Evolutionary conservation across 2,113 vertebrate genomes (phyloP), one percentile per base, ranked within the genome.

Genomic region (Spea multiplicata): DNA sequence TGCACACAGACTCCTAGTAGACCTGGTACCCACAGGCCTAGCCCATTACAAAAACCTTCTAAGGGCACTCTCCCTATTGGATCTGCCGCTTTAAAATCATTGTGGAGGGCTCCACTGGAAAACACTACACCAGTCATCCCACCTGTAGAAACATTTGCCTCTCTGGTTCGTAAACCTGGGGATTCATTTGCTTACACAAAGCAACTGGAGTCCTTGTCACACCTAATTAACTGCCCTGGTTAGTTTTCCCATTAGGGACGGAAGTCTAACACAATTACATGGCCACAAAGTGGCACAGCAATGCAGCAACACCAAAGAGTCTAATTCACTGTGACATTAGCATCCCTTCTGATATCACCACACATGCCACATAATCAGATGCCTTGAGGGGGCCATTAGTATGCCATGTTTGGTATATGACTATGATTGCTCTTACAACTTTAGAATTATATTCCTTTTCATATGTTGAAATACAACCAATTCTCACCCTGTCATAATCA

Each of bases 281-380:
- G 78, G 85, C 66, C 64, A 52, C 73, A 84, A 84, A 81, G 81
- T 86, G 86, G 73, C 81, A 79, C 49, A 16, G 82, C 85, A 87
- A 89, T 82, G 79, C 82, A 77, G 79, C 70, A 78, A 82, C 82
- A 86, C 75, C 76, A 62, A 72, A 80, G 85, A 73, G 69, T 78
- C 67, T 88, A 88, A 90, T 87, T 86, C 83, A 81, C 73, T 84
- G 65, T 85, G 86, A 89, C 84, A 84, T 9, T 50, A 68, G 74
- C 83, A 83, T 77, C 74, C 57, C 44, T 14, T 82, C 86, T 80
- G 82, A 10, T 83, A 83, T 86, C 83, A 85, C 79, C 82, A 83
- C 82, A 81, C n/a, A 1, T 59, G 74, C 46, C 84, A 85, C 57
- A 50, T 65, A 85, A 85, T 5, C 46, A 73, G 74, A 80, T 75